These are phyloP conservation scores for Lucifuga dentata DNA, from an alignment of 2,113 vertebrate species.

Conservation along the genomic window DNA sequence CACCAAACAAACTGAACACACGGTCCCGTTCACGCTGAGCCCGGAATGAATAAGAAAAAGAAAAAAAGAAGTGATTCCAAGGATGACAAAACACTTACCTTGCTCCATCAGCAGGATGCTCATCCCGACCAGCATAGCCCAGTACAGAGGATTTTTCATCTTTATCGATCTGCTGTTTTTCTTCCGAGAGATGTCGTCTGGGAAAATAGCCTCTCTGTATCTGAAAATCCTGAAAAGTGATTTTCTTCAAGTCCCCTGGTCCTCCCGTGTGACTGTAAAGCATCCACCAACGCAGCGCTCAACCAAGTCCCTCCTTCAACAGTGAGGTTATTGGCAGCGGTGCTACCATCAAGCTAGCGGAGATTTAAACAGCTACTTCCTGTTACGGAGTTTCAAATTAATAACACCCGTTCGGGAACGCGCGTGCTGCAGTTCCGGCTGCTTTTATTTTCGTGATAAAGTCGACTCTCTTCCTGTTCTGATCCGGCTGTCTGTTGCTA, in stretches of 20 bases:
- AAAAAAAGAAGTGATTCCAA: conserved; percentile 44
- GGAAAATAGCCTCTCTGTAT: conserved; percentile 39
- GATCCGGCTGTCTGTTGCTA: not conserved
- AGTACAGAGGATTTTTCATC: conserved; percentile 83
- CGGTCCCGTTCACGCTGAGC: not conserved
- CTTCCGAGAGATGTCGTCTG: conserved; percentile 25
- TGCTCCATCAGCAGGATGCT: conserved; percentile 82
- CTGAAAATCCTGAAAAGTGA: conserved; percentile 73
- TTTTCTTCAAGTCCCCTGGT: conserved; percentile 63
- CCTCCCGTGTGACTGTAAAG: conserved; percentile 53
- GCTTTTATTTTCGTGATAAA: conserved; percentile 34
- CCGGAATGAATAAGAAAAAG: too few relatives aligned
- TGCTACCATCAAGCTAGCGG: not conserved
- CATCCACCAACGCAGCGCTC: conserved; percentile 70
- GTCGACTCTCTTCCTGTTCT: not conserved
- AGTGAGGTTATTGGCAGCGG: conserved; percentile 65
- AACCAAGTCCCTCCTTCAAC: conserved; percentile 77
- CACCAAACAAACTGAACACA: not conserved
- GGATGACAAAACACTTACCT: conserved; percentile 71
- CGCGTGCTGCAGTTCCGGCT: accelerated
- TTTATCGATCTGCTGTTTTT: conserved; percentile 18
- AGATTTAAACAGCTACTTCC: not conserved
- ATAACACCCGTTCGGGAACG: accelerated
- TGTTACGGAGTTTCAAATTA: not conserved
- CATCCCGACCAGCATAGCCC: conserved; percentile 81